Conservation (phyloP, 53 echinoderm and acorn worm species). For the Astropecten irregularis region DNA sequence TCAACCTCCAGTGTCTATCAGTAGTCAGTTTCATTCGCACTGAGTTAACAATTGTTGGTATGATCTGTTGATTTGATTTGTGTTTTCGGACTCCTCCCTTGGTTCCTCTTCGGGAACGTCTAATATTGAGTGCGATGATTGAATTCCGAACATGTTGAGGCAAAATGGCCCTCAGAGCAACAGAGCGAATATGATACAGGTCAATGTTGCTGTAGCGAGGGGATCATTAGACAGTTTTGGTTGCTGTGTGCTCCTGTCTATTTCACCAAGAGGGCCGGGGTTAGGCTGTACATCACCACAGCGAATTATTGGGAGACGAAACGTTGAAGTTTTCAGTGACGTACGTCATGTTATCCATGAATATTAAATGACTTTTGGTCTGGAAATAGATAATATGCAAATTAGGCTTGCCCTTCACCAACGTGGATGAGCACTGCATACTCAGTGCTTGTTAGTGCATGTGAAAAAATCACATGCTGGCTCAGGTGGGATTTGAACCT, state of each 20-base stretch:
- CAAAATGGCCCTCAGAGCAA: background rate
- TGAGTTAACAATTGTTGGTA: constrained; percentile 2
- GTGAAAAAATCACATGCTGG: no score
- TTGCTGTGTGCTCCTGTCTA: background rate
- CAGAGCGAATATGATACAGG: constrained; percentile 6
- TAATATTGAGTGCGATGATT: background rate
- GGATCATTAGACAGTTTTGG: background rate
- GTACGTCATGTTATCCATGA: no score
- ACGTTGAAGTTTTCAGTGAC: no score
- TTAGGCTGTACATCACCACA: constrained; percentile 19
- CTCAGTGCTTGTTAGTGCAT: no score
- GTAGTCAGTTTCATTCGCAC: background rate
- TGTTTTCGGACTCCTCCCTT: background rate
- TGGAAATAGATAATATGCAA: no score
- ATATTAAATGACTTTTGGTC: no score
- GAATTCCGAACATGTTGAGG: background rate
- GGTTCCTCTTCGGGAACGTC: background rate
- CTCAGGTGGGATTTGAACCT: no score
- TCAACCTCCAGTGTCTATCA: background rate
- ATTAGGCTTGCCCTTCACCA: no score
- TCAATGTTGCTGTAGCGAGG: constrained; percentile 7
- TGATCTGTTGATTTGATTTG: background rate
- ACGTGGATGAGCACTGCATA: no score
- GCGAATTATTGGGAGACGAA: constrained; percentile 4
- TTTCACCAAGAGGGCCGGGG: constrained; percentile 14